phyloP scores from a whole-genome alignment of 2,797 vertebrate species.

The Syndactyla subalaris region DNA sequence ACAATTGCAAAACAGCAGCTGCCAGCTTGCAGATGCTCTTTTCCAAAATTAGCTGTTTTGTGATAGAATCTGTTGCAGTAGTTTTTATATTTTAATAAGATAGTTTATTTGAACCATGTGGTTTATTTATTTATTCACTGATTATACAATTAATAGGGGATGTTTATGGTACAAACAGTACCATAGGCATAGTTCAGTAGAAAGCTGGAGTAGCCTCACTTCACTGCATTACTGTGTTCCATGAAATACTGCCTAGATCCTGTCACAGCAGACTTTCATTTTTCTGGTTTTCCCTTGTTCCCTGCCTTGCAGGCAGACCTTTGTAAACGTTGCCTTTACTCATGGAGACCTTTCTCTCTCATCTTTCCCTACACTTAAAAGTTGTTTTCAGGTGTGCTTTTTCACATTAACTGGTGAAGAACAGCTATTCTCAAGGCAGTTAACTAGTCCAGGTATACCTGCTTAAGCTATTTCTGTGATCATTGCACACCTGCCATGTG shows the following conservation, averaged over 20 bases:
- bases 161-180: not conserved
- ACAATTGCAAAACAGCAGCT: not conserved
- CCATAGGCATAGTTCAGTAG: not conserved
- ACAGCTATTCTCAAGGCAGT: not conserved
- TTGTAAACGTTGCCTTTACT: not conserved
- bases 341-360: not conserved
- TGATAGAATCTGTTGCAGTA: not conserved
- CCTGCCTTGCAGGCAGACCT: not conserved
- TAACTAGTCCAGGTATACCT: not conserved
- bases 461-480: not conserved
- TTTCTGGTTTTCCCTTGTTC: not conserved
- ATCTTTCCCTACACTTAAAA: not conserved
- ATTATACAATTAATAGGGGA: not conserved
- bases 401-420: not conserved
- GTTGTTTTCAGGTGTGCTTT: not conserved
- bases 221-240: not conserved
- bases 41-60: not conserved
- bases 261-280: not conserved
- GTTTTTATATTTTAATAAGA: not conserved
- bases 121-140: not conserved
- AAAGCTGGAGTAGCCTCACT: not conserved
- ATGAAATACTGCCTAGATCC: not conserved
- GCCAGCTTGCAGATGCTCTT: not conserved
- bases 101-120: not conserved
- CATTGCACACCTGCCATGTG: accelerated